phyloP scores from a whole-genome alignment of 30 jellyfish, hydroid and myxozoan genomes.

The Aurelia aurita region DNA sequence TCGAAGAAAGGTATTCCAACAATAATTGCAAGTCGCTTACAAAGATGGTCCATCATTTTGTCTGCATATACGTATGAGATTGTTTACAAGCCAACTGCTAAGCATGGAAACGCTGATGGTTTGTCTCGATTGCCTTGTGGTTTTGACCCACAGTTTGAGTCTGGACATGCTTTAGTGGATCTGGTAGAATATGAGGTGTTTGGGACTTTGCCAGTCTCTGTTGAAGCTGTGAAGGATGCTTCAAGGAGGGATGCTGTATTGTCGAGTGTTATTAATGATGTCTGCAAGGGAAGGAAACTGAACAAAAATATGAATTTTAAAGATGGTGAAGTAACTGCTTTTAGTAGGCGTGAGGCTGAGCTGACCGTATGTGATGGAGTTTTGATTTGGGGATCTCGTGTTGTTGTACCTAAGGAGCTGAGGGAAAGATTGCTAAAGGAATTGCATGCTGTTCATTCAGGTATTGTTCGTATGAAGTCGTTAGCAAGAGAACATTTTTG shows the following conservation, averaged over 20 bases:
- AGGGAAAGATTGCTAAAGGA: conserved; percentile 63
- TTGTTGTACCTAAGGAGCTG: conserved; percentile 66
- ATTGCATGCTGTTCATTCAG: conserved; percentile 78
- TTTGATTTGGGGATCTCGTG: conserved; percentile 77
- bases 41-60: too few relatives aligned
- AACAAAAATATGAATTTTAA: conserved; percentile 48
- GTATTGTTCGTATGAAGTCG: conserved; percentile 69
- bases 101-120: conserved; percentile 70
- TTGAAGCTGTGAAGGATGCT: too few relatives aligned
- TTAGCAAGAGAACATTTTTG: conserved; percentile 77
- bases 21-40: conserved; percentile 73
- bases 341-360: conserved; percentile 68
- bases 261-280: conserved; percentile 72
- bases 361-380: conserved; percentile 67
- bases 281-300: conserved; percentile 64
- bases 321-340: conserved; percentile 52
- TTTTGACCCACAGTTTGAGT: conserved; percentile 73
- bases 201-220: too few relatives aligned
- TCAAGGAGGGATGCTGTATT: conserved; percentile 67
- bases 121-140: conserved; percentile 75
- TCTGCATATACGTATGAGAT: too few relatives aligned
- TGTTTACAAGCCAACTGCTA: too few relatives aligned
- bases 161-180: too few relatives aligned
- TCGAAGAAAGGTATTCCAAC: conserved; percentile 73
- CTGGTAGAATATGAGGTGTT: too few relatives aligned